Base-by-base conservation (phyloP, 2,113 vertebrate genomes). In the Cephalopterus ornatus region DNA sequence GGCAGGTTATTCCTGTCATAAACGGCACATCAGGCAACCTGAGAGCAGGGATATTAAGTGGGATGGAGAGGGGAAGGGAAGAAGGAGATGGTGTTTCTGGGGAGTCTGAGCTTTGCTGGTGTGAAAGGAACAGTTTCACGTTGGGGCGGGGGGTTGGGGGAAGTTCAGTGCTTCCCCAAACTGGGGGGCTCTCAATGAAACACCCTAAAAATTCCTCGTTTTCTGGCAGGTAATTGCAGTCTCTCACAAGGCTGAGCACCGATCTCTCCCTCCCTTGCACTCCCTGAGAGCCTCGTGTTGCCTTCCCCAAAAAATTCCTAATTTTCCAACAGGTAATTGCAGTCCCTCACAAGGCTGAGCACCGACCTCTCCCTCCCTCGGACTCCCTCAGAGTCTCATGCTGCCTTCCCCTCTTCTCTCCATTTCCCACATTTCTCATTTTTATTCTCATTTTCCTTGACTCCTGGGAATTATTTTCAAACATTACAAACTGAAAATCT, bases 1-100 rank as follows among this genome's bases (percentile, higher is more conserved):
- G 52, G 61, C 42, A 71, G 85, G 75, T 94, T 89, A 80, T 94
- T 93, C 87, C 92, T 95, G 76, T 85, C 86, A 88, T 76, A 79
- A 97, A 74, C 3, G 47, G 80, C 77, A 37, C 21, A 33, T 22
- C 50, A 50, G 35, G 84, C 71, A 81, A 32, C 53, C 68, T 58
- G 52, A 63, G 66, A 94, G 11, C 46, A 12, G 7, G 5, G 67
- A 35, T 21, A 26, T 37, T 71, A 79, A 79, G 84, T 20, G 9
- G 26, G 28, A 50, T 75, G 82, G 55, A 49, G 59, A 44, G 47
- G 47, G 56, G 26, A 78, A 47, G 35, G 26, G 61, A 41, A 70
- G 32, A 70, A 91, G 32, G 67, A 67, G 30, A 5, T 0, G 5
- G 33, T 6, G 7, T 42, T 73, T 28, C 42, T 53, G 0, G 0